A percentile compares a stretch with the other conserved stretches of the same genome.
Evolutionary conservation across 2,888 invertebrate genomes (phyloP).

Genomic region (Sycophila texana): DNA sequence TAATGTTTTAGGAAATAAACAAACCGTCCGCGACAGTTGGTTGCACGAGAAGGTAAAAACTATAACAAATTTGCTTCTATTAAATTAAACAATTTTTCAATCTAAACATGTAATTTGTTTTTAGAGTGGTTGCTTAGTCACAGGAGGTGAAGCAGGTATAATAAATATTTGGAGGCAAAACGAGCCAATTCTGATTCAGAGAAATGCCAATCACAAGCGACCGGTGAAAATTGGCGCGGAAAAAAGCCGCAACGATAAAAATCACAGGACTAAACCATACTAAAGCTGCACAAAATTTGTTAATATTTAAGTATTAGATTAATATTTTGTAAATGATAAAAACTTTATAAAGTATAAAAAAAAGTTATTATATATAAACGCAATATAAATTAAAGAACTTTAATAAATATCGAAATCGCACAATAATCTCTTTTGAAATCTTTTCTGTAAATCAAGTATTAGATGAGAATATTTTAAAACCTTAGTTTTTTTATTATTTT

Average conservation of each 20-base stretch:
- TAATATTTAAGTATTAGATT: conserved; percentile 46
- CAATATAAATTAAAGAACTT: conserved; percentile 32
- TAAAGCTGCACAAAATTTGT: conserved; percentile 57
- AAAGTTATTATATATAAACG: conserved; percentile 32
- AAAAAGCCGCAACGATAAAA: conserved; percentile 66
- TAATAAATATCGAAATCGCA: conserved; percentile 4
- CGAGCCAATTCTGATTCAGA: conserved; percentile 58
- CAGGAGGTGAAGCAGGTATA: conserved; percentile 85
- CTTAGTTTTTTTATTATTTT: not conserved
- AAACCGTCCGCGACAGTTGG: conserved; percentile 84
- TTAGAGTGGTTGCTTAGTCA: conserved; percentile 81
- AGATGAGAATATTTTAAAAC: not conserved
- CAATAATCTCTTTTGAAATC: conserved; percentile 2
- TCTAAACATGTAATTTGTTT: conserved; percentile 57
- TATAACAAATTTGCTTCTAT: not conserved
- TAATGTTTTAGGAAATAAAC: conserved; percentile 81
- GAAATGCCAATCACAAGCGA: conserved; percentile 61
- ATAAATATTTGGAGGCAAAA: conserved; percentile 81
- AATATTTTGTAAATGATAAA: conserved; percentile 54
- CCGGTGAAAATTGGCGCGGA: conserved; percentile 64
- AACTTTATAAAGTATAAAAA: conserved; percentile 40
- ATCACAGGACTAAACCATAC: conserved; percentile 70
- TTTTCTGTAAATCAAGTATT: too few species aligned
- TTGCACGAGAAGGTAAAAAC: conserved; percentile 79
- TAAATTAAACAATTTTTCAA: conserved; percentile 3